Conservation (phyloP, 2,797 vertebrate species). For the Alca torda region DNA sequence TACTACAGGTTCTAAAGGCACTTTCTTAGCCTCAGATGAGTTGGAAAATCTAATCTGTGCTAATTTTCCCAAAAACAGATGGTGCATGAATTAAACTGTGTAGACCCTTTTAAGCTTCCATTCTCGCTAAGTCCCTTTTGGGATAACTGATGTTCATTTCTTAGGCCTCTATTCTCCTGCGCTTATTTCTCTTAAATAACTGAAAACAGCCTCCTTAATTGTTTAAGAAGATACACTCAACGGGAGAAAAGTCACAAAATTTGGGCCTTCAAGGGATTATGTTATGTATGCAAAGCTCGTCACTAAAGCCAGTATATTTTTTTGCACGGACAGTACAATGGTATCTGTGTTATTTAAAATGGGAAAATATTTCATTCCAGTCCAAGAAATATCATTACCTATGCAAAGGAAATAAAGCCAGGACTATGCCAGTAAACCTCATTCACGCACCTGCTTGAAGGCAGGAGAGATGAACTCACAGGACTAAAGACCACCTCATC, state of each 20-base stretch:
- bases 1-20: slow-evolving; percentile 26
- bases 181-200: slow-evolving; percentile 20
- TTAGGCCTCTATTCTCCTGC: slow-evolving; percentile 30
- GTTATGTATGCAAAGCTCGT: not conserved
- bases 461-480: not conserved
- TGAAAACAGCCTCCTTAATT: slow-evolving; percentile 10
- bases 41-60: slow-evolving; percentile 52
- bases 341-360: not conserved
- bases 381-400: not conserved
- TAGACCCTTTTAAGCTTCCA: slow-evolving; percentile 43
- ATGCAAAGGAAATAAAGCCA: not conserved
- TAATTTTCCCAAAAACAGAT: slow-evolving; percentile 63
- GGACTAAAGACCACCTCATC: not conserved
- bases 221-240: not conserved
- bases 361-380: not conserved
- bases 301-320: not conserved
- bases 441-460: not conserved
- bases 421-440: not conserved
- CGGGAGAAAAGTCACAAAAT: not conserved
- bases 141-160: slow-evolving; percentile 60
- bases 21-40: slow-evolving; percentile 35
- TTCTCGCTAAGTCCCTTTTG: slow-evolving; percentile 39
- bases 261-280: not conserved
- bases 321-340: not conserved
- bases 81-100: slow-evolving; percentile 46